phyloP scores from a whole-genome alignment of 2,113 vertebrate species.

The Callithrix jacchus region DNA sequence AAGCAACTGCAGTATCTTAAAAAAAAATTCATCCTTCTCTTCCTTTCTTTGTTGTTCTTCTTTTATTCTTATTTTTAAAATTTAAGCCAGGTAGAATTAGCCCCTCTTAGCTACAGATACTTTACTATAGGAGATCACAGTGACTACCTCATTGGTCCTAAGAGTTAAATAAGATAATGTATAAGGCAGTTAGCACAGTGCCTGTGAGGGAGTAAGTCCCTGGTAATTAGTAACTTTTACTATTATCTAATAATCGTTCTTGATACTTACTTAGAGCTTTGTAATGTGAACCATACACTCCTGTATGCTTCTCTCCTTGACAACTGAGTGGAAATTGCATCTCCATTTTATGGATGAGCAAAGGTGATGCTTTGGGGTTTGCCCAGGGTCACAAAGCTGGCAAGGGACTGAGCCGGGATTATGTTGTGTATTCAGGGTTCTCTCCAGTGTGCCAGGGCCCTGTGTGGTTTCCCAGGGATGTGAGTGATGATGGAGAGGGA shows the following conservation, averaged over 20 bases:
- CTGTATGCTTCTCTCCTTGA: background rate
- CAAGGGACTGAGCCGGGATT: background rate
- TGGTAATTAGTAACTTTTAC: background rate
- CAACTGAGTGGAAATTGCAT: background rate
- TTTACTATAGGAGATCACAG: background rate
- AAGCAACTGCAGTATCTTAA: background rate
- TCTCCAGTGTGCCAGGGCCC: background rate
- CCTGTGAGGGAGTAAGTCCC: background rate
- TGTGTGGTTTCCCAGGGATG: too few species aligned
- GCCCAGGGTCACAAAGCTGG: background rate
- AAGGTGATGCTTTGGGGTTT: background rate
- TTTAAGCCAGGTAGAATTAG: background rate
- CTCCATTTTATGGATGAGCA: background rate
- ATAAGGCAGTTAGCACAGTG: background rate
- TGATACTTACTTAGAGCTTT: background rate
- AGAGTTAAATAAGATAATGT: background rate
- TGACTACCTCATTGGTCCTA: background rate
- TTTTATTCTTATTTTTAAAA: background rate
- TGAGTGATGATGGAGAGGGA: background rate
- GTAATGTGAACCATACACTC: background rate
- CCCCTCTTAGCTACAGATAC: background rate
- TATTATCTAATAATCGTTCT: background rate
- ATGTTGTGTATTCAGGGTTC: background rate
- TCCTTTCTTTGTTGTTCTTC: background rate
- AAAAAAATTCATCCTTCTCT: background rate